Base-by-base conservation (phyloP, 1,140 invertebrate genomes). In the Drosophila kurseongensis region DNA sequence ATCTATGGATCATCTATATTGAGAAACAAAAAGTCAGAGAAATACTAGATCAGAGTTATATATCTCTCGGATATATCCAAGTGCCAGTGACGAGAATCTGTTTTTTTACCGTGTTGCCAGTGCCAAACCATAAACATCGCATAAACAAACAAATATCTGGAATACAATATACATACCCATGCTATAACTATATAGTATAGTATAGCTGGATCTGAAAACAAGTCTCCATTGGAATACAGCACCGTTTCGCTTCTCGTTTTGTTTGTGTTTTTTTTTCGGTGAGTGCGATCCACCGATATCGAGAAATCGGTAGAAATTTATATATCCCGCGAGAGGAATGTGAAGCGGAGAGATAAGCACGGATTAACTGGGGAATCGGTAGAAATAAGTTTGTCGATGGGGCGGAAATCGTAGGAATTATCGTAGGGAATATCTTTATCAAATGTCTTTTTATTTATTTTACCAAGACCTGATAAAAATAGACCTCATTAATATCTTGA, bases 181-280 rank as follows among this genome's bases (percentile, higher is more conserved):
- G 48, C 48, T 14, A 51, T 35, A 35, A 14, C 48, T 13, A 51
- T 51, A 51, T 51, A 35, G 48, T 35, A 50, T 32, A 32, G 29
- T 32, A 7, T 32, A 32, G 52, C 55, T 66, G 35, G 59, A 67
- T 48, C 13, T 40, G 13, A 32, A 23, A 47, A 27, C 48, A 50
- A 71, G 51, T 72, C 40, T 16, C 55, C 48, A 61, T 72, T 73
- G 48, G 69, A 68, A 68, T 68, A 68, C 52, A 16, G 47, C 63
- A 50, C 8, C 65, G 47, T 66, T 68, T 68, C 52, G 68, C 47
- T 61, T 73, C 69, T 60, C 56, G 63, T 63, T 60, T 62, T 76
- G 62, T 72, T 77, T 77, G 78, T 74, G 75, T 79, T 73, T 82
- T 83, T 84, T 82, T 83, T 83, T 83, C 57, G 80, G 80, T 83